phyloP scores from a whole-genome alignment of 2,113 vertebrate genomes.

The Rhodinocichla rosea region DNA sequence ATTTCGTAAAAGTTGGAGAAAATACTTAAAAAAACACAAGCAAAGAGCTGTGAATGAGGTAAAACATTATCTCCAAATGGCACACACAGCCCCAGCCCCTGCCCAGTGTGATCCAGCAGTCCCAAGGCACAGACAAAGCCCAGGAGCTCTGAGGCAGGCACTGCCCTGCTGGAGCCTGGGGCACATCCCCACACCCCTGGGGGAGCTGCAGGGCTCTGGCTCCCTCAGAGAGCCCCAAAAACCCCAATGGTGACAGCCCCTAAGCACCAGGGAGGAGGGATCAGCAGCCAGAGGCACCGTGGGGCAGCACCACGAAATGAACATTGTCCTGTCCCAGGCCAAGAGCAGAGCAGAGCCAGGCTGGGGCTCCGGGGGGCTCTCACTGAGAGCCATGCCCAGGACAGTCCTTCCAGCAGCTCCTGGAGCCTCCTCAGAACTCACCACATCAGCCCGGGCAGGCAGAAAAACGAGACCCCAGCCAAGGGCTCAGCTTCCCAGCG shows the following conservation, averaged over 20 bases:
- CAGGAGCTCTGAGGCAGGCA: not conserved
- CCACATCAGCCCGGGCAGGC: not conserved
- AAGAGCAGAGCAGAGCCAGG: not conserved
- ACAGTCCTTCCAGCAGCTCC: not conserved
- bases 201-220: not conserved
- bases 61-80: not conserved
- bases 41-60: not conserved
- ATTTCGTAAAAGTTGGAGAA: not conserved
- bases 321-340: accelerated
- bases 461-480: not conserved
- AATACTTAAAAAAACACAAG: not conserved
- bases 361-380: not conserved
- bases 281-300: not conserved
- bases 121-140: not conserved
- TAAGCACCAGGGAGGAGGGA: not conserved
- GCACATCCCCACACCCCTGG: not conserved
- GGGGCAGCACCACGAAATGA: accelerated
- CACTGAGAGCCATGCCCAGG: not conserved
- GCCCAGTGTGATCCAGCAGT: accelerated
- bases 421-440: not conserved
- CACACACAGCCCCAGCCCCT: not conserved
- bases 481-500: not conserved
- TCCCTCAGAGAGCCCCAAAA: not conserved
- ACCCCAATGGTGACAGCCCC: not conserved
- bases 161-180: not conserved